Conservation (phyloP, 2,797 vertebrate species). For the Lutjanus campechanus region DNA sequence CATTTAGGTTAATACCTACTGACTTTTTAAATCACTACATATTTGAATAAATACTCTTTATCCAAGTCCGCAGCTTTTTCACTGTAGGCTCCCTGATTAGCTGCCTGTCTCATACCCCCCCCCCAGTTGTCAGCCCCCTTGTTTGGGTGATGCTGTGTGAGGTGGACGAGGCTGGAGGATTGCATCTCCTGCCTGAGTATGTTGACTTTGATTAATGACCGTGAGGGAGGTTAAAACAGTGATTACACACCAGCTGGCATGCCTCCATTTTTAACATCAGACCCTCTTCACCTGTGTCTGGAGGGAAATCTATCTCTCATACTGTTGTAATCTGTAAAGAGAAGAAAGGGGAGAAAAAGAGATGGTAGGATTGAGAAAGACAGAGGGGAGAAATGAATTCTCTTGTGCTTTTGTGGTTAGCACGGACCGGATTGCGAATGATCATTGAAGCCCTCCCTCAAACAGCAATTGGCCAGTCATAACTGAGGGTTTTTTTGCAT, state of each 20-base stretch:
- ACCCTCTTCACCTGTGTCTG: slow-evolving; percentile 62
- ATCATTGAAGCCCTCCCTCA: background rate
- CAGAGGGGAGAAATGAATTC: background rate
- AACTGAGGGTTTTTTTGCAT: background rate
- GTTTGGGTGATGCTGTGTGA: slow-evolving; percentile 1
- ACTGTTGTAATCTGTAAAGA: slow-evolving; percentile 33
- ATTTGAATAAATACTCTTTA: slow-evolving; percentile 62
- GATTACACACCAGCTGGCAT: slow-evolving; percentile 75
- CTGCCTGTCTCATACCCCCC: slow-evolving; percentile 47
- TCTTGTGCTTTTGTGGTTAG: background rate
- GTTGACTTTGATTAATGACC: slow-evolving; percentile 79
- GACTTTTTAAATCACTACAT: slow-evolving; percentile 48
- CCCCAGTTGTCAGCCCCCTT: slow-evolving; percentile 6
- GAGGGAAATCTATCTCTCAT: slow-evolving; percentile 49
- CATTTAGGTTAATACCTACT: slow-evolving; percentile 44
- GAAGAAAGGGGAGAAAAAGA: slow-evolving; percentile 17
- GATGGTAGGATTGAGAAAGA: slow-evolving; percentile 9
- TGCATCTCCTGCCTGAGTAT: slow-evolving; percentile 45
- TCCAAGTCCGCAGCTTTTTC: slow-evolving; percentile 36
- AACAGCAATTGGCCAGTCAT: background rate
- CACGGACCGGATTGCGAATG: background rate
- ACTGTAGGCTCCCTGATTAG: slow-evolving; percentile 50
- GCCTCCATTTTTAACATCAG: slow-evolving; percentile 65
- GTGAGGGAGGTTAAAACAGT: slow-evolving; percentile 76
- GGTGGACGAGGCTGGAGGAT: slow-evolving; percentile 46